phyloP scores from a whole-genome alignment of 2,797 vertebrate species.

The Jordanella pulchra region DNA sequence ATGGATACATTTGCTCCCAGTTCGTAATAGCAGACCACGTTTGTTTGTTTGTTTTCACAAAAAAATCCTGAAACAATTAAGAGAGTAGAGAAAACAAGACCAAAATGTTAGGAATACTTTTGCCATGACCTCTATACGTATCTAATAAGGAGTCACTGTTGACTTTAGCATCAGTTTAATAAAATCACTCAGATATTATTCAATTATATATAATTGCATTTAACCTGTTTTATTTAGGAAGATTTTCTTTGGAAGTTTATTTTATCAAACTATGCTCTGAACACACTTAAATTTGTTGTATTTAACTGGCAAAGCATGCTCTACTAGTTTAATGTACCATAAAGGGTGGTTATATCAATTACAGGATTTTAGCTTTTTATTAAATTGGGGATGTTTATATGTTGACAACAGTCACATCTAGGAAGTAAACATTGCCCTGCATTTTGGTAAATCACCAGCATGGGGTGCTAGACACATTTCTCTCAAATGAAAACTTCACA shows the following conservation, averaged over 20 bases:
- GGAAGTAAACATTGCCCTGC: slow-evolving; percentile 8
- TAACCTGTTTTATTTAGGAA: background rate
- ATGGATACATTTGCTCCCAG: background rate
- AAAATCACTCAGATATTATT: background rate
- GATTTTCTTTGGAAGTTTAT: no score
- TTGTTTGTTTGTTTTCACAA: no score
- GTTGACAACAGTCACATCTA: background rate
- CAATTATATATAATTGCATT: background rate
- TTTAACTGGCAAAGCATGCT: background rate
- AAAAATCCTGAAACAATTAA: no score
- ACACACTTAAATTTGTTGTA: background rate
- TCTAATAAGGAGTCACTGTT: no score
- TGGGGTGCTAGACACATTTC: slow-evolving; percentile 61
- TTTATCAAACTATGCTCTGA: no score
- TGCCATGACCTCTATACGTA: no score
- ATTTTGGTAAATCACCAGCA: slow-evolving; percentile 51
- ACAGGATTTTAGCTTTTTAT: background rate
- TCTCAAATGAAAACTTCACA: slow-evolving; percentile 14
- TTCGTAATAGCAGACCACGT: background rate
- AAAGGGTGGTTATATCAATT: background rate
- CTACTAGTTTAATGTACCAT: no score
- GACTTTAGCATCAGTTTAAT: no score
- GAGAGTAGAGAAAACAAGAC: no score
- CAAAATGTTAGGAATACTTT: no score
- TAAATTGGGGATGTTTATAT: background rate